phyloP scores from a whole-genome alignment of 2,797 vertebrate genomes.

The Heliangelus exortis region DNA sequence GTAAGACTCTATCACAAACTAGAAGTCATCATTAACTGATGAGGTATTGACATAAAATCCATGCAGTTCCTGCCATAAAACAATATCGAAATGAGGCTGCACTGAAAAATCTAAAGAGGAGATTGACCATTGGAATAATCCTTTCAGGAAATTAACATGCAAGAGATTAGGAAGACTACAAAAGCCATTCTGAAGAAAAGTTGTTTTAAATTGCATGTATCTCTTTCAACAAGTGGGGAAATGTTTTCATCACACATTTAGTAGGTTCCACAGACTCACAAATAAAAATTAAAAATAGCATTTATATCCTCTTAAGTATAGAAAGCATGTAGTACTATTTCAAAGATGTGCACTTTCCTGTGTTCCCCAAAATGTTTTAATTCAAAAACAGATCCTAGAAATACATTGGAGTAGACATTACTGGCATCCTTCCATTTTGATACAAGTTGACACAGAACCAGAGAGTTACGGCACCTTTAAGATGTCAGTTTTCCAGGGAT shows the following conservation, averaged over 20 bases:
- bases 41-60: not conserved
- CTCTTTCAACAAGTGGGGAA: not conserved
- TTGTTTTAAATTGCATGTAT: not conserved
- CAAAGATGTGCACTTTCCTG: not conserved
- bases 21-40: not conserved
- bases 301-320: not conserved
- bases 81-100: not conserved
- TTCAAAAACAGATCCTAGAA: not conserved
- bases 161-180: not conserved
- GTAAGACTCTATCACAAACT: not conserved
- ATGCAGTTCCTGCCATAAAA: not conserved
- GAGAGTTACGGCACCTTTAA: not conserved
- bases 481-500: not conserved
- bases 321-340: not conserved
- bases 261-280: not conserved
- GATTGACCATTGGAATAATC: not conserved
- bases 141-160: not conserved
- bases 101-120: not conserved
- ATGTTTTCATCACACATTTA: fast-evolving
- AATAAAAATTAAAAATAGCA: not conserved
- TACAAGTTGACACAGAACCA: not conserved
- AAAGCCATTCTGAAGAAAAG: not conserved
- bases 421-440: not conserved
- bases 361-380: not conserved
- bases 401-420: not conserved